Conservation (phyloP, 2,797 vertebrate species). For the Iguana delicatissima region DNA sequence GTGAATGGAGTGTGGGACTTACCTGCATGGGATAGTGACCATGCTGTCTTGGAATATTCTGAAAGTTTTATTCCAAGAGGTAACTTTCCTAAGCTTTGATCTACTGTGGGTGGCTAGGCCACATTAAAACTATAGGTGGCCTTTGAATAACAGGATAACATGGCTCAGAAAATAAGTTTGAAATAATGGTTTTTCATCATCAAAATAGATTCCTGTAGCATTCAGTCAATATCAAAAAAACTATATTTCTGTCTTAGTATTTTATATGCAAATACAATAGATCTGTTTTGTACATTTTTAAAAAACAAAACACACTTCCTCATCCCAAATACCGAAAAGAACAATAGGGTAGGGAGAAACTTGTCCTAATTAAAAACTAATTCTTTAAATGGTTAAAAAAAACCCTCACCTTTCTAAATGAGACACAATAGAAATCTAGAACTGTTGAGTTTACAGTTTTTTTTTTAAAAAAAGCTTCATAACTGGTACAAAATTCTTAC, state of each 20-base stretch:
- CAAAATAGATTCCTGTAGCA: neutral
- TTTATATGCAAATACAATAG: neutral
- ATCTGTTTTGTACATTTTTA: neutral
- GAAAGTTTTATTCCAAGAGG: neutral
- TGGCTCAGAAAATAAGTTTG: neutral
- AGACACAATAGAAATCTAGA: slow-evolving; percentile 12
- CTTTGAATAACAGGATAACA: neutral
- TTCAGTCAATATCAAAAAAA: neutral
- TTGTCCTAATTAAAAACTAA: neutral
- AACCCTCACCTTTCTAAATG: neutral
- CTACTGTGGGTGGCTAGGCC: neutral
- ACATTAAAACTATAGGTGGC: neutral
- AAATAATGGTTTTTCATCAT: neutral
- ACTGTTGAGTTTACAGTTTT: slow-evolving; percentile 26
- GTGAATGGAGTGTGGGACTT: neutral
- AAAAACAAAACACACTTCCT: neutral
- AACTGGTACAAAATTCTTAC: slow-evolving; percentile 51
- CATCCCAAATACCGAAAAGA: neutral
- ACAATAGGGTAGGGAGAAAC: neutral
- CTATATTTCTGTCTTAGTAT: neutral
- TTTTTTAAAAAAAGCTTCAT: slow-evolving; percentile 27
- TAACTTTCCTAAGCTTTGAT: neutral
- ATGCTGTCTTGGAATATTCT: too few relatives aligned
- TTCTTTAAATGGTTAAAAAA: slow-evolving; percentile 14
- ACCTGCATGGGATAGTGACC: too few relatives aligned